phyloP scores from a whole-genome alignment of 2,113 vertebrate species.

The Corythoichthys haematopterus region DNA sequence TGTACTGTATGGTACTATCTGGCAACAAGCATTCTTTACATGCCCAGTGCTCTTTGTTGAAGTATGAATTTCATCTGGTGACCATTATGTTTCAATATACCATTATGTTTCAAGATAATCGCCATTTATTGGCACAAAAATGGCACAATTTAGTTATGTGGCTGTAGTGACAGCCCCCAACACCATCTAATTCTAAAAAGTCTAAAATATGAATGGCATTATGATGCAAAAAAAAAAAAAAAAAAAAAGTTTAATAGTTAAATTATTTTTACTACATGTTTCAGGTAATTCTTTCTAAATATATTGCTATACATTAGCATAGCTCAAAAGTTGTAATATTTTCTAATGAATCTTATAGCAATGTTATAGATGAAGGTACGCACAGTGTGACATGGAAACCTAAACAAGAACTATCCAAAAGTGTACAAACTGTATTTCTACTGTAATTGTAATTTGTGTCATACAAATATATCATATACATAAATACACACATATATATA shows the following conservation, averaged over 20 bases:
- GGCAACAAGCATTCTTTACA: conserved; percentile 17
- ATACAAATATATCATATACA: conserved; percentile 86
- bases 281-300: conserved; percentile 80
- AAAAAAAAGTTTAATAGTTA: conserved; percentile 70
- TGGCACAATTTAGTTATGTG: conserved; percentile 40
- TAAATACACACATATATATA: conserved; percentile 77
- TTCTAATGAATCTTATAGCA: conserved; percentile 73
- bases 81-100: conserved; percentile 41
- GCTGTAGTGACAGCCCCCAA: conserved; percentile 33
- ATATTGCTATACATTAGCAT: conserved; percentile 81
- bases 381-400: conserved; percentile 74
- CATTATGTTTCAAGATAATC: conserved; percentile 10
- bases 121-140: conserved; percentile 41
- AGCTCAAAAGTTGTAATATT: conserved; percentile 77
- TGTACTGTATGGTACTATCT: conserved; percentile 33
- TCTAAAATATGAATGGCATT: conserved; percentile 63
- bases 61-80: conserved; percentile 25
- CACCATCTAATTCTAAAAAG: conserved; percentile 48
- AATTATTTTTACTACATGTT: conserved; percentile 80
- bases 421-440: conserved; percentile 97
- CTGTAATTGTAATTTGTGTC: conserved; percentile 97
- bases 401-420: conserved; percentile 81
- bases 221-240: conserved; percentile 67
- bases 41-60: conserved; percentile 45
- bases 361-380: conserved; percentile 67